Percentiles rank a stretch among this genome's conserved stretches.
Evolutionary conservation across 1,140 invertebrate species (phyloP).

Genomic region (Saccostrea glomerata): DNA sequence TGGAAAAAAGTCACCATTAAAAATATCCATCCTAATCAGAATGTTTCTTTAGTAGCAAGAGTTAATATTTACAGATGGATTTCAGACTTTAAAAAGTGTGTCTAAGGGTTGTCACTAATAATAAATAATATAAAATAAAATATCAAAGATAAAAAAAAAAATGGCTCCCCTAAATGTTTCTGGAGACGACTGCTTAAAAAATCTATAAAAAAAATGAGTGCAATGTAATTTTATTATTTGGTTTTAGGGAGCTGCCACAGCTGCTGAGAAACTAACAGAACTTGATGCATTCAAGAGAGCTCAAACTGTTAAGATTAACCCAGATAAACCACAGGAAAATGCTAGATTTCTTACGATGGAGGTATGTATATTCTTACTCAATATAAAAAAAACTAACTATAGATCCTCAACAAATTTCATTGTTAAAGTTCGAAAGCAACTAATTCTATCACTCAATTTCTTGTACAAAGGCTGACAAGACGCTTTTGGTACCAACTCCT

Average conservation of each 20-base stretch:
- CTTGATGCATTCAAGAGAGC: slow-evolving; percentile 84
- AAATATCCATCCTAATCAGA: no score
- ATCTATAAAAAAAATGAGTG: no score
- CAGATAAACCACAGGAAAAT: slow-evolving; percentile 84
- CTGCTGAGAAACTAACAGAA: slow-evolving; percentile 70
- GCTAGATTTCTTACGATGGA: slow-evolving; percentile 85
- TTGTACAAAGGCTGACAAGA: slow-evolving; percentile 83
- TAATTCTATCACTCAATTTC: neutral
- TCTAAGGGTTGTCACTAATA: no score
- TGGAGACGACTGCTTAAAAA: no score
- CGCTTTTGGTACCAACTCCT: slow-evolving; percentile 88
- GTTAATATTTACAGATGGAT: no score
- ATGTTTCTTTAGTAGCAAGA: no score
- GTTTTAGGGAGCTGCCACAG: slow-evolving; percentile 71
- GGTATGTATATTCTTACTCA: slow-evolving; percentile 71
- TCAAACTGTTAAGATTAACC: slow-evolving; percentile 83
- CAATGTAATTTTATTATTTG: slow-evolving; percentile 12
- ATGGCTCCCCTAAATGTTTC: no score
- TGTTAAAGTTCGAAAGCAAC: no score
- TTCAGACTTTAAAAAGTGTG: no score
- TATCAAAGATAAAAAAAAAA: no score
- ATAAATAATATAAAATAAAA: no score
- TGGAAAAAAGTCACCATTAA: no score
- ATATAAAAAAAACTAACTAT: neutral
- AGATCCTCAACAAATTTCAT: neutral